Percentiles rank a stretch among this genome's conserved stretches.
Evolutionary conservation across 2,113 vertebrate genomes (phyloP).

Genomic region (Hemiscyllium ocellatum): DNA sequence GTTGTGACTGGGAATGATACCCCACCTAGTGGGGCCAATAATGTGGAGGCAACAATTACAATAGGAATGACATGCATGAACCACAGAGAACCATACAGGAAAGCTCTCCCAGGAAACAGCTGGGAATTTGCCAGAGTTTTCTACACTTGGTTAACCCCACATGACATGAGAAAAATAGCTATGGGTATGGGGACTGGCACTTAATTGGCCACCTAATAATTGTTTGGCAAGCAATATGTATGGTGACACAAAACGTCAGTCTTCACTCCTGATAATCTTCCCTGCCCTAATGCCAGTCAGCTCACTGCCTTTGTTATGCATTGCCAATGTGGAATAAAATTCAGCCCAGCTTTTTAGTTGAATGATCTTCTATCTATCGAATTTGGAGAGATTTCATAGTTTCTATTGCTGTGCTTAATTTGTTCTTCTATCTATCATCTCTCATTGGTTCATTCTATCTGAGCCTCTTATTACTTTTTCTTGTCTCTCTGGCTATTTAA

Average conservation of each 20-base stretch:
- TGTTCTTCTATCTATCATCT: background rate
- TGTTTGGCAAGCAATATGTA: no score
- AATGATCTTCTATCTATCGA: background rate
- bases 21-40: background rate
- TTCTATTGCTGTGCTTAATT: background rate
- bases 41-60: background rate
- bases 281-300: no score
- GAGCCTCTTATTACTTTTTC: background rate
- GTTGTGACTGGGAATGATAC: no score
- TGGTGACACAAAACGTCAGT: no score
- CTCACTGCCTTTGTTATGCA: no score
- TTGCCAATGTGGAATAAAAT: no score
- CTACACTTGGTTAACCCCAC: no score
- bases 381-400: background rate
- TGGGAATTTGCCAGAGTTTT: background rate
- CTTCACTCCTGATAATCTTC: no score
- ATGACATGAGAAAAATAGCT: background rate
- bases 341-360: background rate
- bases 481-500: background rate
- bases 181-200: no score
- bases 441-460: background rate
- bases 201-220: no score
- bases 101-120: background rate
- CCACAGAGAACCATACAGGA: background rate
- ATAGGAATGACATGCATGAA: background rate